Base-by-base conservation (phyloP, 2,797 vertebrate genomes). In the Tinamus major region DNA sequence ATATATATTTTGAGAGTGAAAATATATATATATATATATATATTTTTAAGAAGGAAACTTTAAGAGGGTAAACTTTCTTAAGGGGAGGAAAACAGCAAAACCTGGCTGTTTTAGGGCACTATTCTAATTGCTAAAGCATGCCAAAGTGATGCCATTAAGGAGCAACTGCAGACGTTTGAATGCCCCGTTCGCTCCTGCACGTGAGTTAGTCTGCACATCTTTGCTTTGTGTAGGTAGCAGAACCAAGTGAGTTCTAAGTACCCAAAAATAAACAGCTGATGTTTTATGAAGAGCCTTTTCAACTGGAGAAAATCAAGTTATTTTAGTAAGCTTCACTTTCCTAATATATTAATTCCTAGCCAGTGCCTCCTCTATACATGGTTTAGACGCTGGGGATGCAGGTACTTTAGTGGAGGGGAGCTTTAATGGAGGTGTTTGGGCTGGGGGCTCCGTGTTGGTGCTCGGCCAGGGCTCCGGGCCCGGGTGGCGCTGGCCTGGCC, bases 251-350 rank as follows among this genome's bases (percentile, higher is more conserved):
- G 18, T 76, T 92, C 80, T 44, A 84, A 61, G 35, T 70, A 42
- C 10, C 14, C 31, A 72, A 33, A 64, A 35, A 44, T 3, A 71
- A 26, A 41, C 9, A 12, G 15, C 85, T 63, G 61, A 51, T 58
- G 18, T 84, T 89, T 86, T 68, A 64, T 74, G 70, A 90, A 67
- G 17, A 76, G 79, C 10, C 20, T 84, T 6, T 77, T 86, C 16
- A n/a, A 21, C 48, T 79, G 51, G 42, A 44, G 10, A 44, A 55
- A 92, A 78, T 74, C 7, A 68, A 70, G 79, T 81, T 49, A 53
- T 67, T 80, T 81, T 63, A 74, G 51, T 53, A 53, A 80, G 33
- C 53, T 75, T 93, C 23, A 10, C 7, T 89, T 19, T 87, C 29
- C 44, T 56, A 5, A n/a, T 85, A 61, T 39, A n/a, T 67, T 77